A percentile compares a stretch with the other conserved stretches of the same genome.
Evolutionary conservation across 2,888 invertebrate species (phyloP).

Genomic region (Tolmerus cingulatus): DNA sequence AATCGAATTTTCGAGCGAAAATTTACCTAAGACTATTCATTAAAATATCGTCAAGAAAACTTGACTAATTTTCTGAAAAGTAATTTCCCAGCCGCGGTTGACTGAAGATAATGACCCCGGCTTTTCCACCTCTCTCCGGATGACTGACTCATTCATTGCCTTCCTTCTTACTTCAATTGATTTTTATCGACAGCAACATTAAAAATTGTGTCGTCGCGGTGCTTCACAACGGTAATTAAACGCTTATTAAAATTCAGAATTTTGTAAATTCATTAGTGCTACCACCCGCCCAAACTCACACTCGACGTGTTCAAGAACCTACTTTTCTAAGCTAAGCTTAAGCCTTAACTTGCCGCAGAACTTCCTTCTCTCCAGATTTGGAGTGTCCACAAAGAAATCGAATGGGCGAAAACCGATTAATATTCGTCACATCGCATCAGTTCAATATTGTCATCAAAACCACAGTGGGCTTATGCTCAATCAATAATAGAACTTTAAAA

Average conservation of each 20-base stretch:
- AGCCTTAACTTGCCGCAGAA: background rate
- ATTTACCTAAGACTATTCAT: background rate
- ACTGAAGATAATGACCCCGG: background rate
- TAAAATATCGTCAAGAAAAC: background rate
- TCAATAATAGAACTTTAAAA: background rate
- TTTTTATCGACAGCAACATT: background rate
- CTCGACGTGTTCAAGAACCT: background rate
- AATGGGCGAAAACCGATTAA: conserved; percentile 28
- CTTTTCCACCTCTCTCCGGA: background rate
- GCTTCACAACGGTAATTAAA: background rate
- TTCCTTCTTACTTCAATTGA: background rate
- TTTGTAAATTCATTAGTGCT: background rate
- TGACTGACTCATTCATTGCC: background rate
- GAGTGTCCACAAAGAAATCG: background rate
- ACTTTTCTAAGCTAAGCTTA: background rate
- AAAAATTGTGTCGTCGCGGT: background rate
- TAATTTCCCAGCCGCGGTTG: background rate
- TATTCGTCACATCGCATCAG: conserved; percentile 22
- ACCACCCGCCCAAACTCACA: background rate
- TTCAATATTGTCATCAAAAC: background rate
- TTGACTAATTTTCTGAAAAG: background rate
- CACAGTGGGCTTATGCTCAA: conserved; percentile 8
- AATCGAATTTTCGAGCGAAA: background rate
- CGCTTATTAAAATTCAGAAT: background rate
- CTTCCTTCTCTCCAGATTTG: conserved; percentile 10